A percentile compares a stretch with the other conserved stretches of the same genome.
Evolutionary conservation across 2,113 vertebrate genomes (phyloP).

Genomic region (Paramisgurnus dabryanus): DNA sequence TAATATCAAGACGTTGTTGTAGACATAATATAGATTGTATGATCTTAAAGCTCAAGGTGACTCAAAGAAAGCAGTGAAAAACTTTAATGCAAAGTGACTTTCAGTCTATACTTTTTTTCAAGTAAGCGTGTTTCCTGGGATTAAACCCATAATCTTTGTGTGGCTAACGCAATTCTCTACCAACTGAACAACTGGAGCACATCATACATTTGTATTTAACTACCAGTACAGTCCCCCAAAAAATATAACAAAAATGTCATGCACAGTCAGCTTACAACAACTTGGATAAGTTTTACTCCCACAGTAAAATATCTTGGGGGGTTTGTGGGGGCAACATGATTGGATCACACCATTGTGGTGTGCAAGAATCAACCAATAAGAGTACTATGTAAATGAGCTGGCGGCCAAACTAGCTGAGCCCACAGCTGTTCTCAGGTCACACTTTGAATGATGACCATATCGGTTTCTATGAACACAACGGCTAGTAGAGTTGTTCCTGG

Average conservation of each 20-base stretch:
- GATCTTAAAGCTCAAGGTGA: not conserved
- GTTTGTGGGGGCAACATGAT: conserved; percentile 39
- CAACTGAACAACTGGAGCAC: not conserved
- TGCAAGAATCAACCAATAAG: conserved; percentile 58
- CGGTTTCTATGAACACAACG: conserved; percentile 4
- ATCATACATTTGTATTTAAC: no score
- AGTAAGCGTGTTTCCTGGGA: no score
- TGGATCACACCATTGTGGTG: conserved; percentile 63
- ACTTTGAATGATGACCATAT: not conserved
- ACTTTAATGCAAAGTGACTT: no score
- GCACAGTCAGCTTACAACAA: not conserved
- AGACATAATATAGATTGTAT: not conserved
- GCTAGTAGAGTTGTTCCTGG: not conserved
- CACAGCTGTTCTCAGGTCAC: not conserved
- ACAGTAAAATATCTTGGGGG: conserved; percentile 9
- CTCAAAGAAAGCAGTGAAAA: not conserved
- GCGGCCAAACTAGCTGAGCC: not conserved
- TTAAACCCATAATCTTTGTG: no score
- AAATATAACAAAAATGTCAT: no score
- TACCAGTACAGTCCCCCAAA: no score
- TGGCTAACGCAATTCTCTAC: no score
- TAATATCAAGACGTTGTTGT: not conserved
- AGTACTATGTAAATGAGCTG: not conserved
- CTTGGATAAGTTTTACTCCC: conserved; percentile 17
- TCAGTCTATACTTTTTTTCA: no score